Conservation (phyloP, 2,113 vertebrate species). For the Onychostoma macrolepis region DNA sequence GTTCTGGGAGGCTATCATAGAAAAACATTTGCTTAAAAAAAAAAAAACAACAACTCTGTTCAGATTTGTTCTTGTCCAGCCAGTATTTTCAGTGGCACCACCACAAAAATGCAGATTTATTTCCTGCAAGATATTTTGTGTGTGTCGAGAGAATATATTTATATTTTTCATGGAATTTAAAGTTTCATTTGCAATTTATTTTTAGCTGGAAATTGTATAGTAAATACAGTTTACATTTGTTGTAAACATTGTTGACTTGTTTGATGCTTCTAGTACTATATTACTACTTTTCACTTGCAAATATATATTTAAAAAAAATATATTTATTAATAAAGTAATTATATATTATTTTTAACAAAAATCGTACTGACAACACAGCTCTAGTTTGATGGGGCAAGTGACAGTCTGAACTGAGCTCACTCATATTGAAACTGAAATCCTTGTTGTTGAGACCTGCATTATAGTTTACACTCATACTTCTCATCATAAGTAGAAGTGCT, state of each 20-base stretch:
- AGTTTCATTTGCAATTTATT: background rate
- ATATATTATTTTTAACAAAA: background rate
- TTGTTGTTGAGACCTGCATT: background rate
- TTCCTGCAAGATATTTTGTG: background rate
- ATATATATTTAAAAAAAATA: no score
- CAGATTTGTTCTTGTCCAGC: background rate
- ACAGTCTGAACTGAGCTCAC: background rate
- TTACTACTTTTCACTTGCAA: no score
- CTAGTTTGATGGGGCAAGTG: background rate
- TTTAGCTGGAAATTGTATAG: no score
- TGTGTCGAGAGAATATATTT: background rate
- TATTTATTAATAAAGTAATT: no score
- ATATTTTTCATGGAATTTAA: background rate
- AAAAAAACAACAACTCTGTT: background rate
- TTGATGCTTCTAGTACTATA: no score
- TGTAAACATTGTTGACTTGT: no score
- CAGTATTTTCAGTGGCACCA: background rate
- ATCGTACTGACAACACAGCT: background rate
- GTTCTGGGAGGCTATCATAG: slow-evolving; percentile 2
- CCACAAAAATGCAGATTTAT: background rate
- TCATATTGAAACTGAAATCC: background rate
- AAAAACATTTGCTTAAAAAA: background rate
- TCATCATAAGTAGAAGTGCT: background rate
- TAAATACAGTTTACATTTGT: no score
- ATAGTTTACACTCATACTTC: background rate